phyloP scores from a whole-genome alignment of 1,140 invertebrate genomes.

The Zaprionus gabonicus region DNA sequence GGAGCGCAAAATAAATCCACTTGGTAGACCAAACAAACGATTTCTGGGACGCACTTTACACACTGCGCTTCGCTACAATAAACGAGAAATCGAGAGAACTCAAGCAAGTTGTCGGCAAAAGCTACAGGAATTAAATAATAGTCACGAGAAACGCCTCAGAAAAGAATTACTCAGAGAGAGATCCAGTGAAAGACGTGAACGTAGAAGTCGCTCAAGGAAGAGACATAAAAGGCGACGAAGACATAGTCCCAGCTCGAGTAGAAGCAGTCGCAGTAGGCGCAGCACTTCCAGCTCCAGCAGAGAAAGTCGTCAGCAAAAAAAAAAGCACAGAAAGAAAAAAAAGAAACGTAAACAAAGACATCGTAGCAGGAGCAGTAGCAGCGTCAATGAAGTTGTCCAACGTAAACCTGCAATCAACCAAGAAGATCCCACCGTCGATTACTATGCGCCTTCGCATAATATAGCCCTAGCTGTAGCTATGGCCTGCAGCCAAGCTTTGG shows the following conservation, averaged over 20 bases:
- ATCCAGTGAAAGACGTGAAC: not conserved
- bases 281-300: constrained; percentile 23
- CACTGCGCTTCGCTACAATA: constrained; percentile 54
- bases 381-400: not conserved
- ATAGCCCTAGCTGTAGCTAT: constrained; percentile 64
- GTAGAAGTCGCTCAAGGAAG: constrained; percentile 32
- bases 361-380: constrained; percentile 14
- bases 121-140: constrained; percentile 55
- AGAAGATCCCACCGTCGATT: not conserved
- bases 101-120: constrained; percentile 45
- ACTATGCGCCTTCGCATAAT: constrained; percentile 44
- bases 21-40: constrained; percentile 71
- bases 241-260: constrained; percentile 1
- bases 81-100: constrained; percentile 41
- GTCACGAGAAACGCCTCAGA: constrained; percentile 34
- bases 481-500: constrained; percentile 50
- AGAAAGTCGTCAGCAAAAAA: constrained; percentile 39
- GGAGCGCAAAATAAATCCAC: constrained; percentile 75
- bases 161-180: constrained; percentile 21
- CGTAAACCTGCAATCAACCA: not conserved
- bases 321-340: constrained; percentile 28
- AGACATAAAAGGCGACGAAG: constrained; percentile 17
- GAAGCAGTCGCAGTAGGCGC: constrained; percentile 19
- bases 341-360: constrained; percentile 32
- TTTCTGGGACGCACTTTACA: constrained; percentile 68